Base-by-base conservation (phyloP, 2,888 invertebrate species). In the Orthosia gothica region DNA sequence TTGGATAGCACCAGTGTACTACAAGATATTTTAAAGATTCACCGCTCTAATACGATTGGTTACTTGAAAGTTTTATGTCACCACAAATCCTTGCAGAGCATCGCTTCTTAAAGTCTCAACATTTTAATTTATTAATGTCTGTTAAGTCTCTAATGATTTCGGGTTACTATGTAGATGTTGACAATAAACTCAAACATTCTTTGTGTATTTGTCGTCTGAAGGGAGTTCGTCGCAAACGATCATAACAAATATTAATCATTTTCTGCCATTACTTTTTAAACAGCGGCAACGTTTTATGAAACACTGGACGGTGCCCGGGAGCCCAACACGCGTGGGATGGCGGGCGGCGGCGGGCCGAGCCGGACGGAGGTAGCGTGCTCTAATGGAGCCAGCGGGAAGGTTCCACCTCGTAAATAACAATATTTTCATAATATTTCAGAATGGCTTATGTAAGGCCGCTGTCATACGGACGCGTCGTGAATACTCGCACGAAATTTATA, bases 371-470 rank as follows among this genome's bases (percentile, higher is more conserved):
- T 49, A 18, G 18, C n/a, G 9, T 15, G 71, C 23, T 52, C 52
- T 71, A 54, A 74, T 54, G 47, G 47, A 49, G 71, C 58, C 15
- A 16, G 50, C 32, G 57, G 9, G 4, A 50, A 75, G 49, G 40
- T 61, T 49, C 16, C 40, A 23, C 63, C 32, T 67, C 63, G 49
- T 69, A 65, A 59, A 74, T 64, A 76, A 64, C 64, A 74, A 59
- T 52, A 76, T 63, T 67, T 74, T 64, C n/a, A 26, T 49, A 61
- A 71, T 65, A 72, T 61, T 74, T 54, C 23, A 47, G n/a, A 54
- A 20, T 20, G 23, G 52, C 18, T 9, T 23, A n/a, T 7, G n/a
- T 71, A 58, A 58, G 23, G 68, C 40, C 23, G 49, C 67, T 45
- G 68, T 16, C 49, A 50, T 16, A 50, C 40, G 11, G 16, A 47